Conservation (phyloP, 2,888 invertebrate genomes). For the Perizoma flavofasciatum region DNA sequence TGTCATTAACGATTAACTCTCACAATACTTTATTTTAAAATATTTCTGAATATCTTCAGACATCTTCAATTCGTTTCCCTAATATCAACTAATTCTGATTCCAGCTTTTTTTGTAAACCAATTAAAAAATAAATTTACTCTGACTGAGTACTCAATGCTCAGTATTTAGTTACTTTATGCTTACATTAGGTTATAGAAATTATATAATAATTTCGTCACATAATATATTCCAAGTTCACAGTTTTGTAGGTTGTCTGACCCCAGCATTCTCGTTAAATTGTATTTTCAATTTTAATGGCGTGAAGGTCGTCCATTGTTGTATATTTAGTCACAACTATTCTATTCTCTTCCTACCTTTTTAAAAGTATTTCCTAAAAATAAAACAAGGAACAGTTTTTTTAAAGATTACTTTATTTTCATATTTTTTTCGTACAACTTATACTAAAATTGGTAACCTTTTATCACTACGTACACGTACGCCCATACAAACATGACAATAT, state of each 20-base stretch:
- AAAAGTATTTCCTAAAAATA: conserved; percentile 42
- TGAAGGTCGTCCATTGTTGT: conserved; percentile 67
- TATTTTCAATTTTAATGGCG: conserved; percentile 44
- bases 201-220: too few species aligned
- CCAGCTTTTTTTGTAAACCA: too few species aligned
- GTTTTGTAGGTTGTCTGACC: conserved; percentile 15
- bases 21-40: too few species aligned
- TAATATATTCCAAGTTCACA: conserved; percentile 19
- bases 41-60: too few species aligned
- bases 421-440: conserved; percentile 66
- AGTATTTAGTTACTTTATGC: too few species aligned
- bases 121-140: too few species aligned
- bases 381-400: conserved; percentile 49
- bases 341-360: conserved; percentile 51
- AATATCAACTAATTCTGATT: too few species aligned
- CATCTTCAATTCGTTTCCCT: too few species aligned
- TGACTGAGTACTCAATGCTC: too few species aligned
- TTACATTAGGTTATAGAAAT: too few species aligned
- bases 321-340: conserved; percentile 45
- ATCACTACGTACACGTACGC: conserved; percentile 79
- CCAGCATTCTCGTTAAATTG: conserved; percentile 35
- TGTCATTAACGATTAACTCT: too few species aligned
- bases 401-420: conserved; percentile 61
- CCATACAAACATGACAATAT: conserved; percentile 75
- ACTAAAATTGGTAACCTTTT: conserved; percentile 78